These are phyloP conservation scores for Euura saliciscinereae DNA, from an alignment of 1,140 invertebrate genomes.

Conservation along the genomic window DNA sequence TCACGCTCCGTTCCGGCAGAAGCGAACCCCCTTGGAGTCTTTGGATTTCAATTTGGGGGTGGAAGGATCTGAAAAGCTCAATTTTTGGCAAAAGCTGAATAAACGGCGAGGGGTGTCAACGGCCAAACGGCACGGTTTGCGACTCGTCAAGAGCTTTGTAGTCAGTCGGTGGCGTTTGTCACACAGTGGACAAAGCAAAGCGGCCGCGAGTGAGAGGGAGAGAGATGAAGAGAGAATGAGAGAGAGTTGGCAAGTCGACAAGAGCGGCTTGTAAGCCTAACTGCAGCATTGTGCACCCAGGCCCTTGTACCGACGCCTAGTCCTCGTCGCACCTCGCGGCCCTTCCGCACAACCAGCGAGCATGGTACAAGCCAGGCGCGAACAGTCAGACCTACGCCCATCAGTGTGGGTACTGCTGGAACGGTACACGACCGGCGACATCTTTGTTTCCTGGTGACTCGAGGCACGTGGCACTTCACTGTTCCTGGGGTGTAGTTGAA, in stretches of 20 bases:
- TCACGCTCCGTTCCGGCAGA: neutral
- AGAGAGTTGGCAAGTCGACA: slow-evolving; percentile 55
- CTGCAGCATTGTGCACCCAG: slow-evolving; percentile 45
- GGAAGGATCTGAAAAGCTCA: neutral
- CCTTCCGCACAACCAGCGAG: neutral
- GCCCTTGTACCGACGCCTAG: neutral
- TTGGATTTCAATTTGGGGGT: neutral
- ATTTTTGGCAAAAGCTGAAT: neutral
- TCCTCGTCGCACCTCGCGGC: neutral
- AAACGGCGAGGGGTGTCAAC: neutral
- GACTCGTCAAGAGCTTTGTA: slow-evolving; percentile 24
- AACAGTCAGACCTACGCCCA: no score
- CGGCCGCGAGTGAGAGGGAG: slow-evolving; percentile 5
- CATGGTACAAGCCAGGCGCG: no score
- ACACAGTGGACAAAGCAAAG: slow-evolving; percentile 6
- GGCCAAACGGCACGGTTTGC: slow-evolving; percentile 15
- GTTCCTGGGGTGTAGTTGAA: slow-evolving; percentile 17
- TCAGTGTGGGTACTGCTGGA: neutral
- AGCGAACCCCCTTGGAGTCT: no score
- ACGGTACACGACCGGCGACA: neutral
- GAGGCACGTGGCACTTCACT: slow-evolving; percentile 3
- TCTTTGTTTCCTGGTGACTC: neutral
- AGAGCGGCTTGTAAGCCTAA: slow-evolving; percentile 54
- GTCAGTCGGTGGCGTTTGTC: neutral
- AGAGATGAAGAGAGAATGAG: slow-evolving; percentile 12